Conservation (phyloP, 2,888 invertebrate species). For the Fragum whitleyi region DNA sequence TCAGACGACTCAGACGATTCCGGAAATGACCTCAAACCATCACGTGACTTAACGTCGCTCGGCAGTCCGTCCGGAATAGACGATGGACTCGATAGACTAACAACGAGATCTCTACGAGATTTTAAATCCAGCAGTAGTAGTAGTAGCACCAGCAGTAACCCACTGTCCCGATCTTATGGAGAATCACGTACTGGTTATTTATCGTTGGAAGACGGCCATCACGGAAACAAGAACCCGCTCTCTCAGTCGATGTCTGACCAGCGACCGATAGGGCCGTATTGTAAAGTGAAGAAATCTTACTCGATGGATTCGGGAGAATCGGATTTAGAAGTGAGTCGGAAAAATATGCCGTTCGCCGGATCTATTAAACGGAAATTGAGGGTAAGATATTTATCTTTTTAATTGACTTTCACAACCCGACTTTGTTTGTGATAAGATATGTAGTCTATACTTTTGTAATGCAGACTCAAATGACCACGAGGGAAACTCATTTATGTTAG, state of each 20-base stretch:
- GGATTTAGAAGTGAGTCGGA: conserved; percentile 8
- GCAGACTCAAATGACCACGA: too few species aligned
- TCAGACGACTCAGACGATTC: conserved; percentile 18
- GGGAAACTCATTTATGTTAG: too few species aligned
- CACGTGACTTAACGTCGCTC: not conserved
- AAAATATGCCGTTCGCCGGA: conserved; percentile 17
- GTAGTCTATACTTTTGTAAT: too few species aligned
- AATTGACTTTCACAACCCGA: not conserved
- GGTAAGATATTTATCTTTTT: conserved; percentile 1
- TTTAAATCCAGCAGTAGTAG: not conserved
- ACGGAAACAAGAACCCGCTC: not conserved
- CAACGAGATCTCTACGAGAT: not conserved
- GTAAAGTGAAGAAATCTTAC: conserved; percentile 2
- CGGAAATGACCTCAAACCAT: not conserved
- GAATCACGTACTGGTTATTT: not conserved
- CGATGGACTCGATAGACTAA: not conserved
- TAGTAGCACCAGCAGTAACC: not conserved
- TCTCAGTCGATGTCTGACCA: conserved; percentile 6
- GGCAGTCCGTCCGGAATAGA: not conserved
- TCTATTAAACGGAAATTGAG: conserved; percentile 24
- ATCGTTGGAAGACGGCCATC: not conserved
- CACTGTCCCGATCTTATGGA: not conserved
- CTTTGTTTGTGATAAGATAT: too few species aligned
- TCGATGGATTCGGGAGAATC: conserved; percentile 19
- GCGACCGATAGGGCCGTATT: conserved; percentile 7